A percentile compares a stretch with the other conserved stretches of the same genome.
phyloP scores from a whole-genome alignment of 2,113 vertebrate species.

The Thryonomys swinderianus region DNA sequence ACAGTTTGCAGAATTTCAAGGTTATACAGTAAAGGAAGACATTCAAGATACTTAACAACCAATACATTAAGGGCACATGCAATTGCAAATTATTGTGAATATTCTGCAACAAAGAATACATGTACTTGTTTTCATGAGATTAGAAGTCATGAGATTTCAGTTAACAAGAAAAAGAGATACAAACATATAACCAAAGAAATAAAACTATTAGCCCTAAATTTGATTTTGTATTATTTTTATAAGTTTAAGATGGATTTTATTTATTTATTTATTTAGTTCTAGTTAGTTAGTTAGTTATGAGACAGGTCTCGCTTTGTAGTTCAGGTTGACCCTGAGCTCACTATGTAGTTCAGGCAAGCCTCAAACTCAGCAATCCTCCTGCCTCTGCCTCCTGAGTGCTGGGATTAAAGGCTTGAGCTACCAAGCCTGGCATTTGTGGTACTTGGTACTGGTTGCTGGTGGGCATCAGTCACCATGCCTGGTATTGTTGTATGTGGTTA shows the following conservation, averaged over 20 bases:
- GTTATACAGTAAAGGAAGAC: not conserved
- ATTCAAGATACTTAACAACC: constrained; percentile 38
- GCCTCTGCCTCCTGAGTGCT: no score
- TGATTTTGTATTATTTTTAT: not conserved
- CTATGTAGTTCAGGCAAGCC: no score
- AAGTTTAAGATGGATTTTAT: constrained; percentile 12
- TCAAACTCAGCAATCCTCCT: no score
- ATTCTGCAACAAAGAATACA: constrained; percentile 29
- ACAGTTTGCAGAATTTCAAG: constrained; percentile 21
- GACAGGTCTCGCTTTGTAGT: no score
- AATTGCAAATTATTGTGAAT: constrained; percentile 11
- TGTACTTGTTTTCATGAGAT: not conserved
- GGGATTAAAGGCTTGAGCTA: no score
- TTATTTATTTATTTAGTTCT: no score
- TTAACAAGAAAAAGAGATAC: not conserved
- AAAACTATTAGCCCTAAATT: constrained; percentile 7
- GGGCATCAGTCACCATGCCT: no score
- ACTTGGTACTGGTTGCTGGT: no score
- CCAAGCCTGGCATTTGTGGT: no score
- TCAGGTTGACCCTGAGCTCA: no score
- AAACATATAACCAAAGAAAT: not conserved
- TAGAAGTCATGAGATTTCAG: constrained; percentile 30
- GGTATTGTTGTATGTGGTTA: no score
- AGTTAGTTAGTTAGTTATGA: no score
- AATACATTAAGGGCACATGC: not conserved